These are phyloP conservation scores for Agelastica alni DNA, from an alignment of 2,888 invertebrate species.

Conservation along the genomic window DNA sequence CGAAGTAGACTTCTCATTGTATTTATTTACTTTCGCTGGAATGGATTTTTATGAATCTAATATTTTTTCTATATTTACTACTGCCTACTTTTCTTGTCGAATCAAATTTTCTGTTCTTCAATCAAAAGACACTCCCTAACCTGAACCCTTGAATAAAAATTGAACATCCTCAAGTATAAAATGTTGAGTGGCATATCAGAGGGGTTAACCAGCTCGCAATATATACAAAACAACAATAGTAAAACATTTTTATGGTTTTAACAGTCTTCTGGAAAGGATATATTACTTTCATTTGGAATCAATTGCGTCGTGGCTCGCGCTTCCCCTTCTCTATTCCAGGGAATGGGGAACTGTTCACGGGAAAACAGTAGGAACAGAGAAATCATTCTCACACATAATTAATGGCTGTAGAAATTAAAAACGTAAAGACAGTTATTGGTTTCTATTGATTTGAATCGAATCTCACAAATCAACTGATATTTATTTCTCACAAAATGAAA, in stretches of 20 bases:
- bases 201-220: conserved; percentile 22
- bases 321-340: conserved; percentile 13
- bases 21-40: no score
- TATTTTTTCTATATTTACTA: no score
- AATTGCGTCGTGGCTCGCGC: conserved; percentile 51
- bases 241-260: conserved; percentile 55
- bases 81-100: not conserved
- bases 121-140: not conserved
- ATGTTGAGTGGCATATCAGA: conserved; percentile 26
- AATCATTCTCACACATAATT: conserved; percentile 53
- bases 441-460: conserved; percentile 35
- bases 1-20: no score
- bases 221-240: conserved; percentile 40
- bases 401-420: conserved; percentile 57
- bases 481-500: no score
- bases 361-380: conserved; percentile 37
- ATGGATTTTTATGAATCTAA: no score
- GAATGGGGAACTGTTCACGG: conserved; percentile 23
- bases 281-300: conserved; percentile 58
- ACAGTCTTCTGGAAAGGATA: conserved; percentile 52
- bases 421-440: conserved; percentile 49
- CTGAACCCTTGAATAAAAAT: not conserved
- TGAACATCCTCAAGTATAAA: conserved; percentile 15
- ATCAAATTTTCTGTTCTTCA: not conserved
- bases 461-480: conserved; percentile 35